Base-by-base conservation (phyloP, 1,140 invertebrate species). In the Diuraphis noxia region DNA sequence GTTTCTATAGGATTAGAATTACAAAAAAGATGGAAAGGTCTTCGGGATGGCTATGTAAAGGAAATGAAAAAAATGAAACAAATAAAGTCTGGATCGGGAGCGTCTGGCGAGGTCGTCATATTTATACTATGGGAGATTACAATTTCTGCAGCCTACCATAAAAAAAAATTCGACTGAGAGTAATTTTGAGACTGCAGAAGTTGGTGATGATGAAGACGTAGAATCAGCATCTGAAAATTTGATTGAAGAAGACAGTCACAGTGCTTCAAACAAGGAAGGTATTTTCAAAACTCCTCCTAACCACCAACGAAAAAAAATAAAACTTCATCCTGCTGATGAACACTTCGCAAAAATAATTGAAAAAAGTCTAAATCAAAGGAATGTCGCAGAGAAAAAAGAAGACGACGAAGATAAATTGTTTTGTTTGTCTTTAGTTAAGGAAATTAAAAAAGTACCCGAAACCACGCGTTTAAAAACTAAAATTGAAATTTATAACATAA, bases 1-100 rank as follows among this genome's bases (percentile, higher is more conserved):
- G 52, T 88, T 88, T 38, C 49, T n/a, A n/a, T n/a, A 88, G 87
- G 43, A 52, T 38, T 56, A 52, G 43, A 88, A 56, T 88, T 52
- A 52, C 52, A 88, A 88, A 88, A 88, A 21, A 88, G 36, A 56
- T 56, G 87, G 34, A 88, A 88, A 38, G 52, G 87, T 56, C n/a
- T 88, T 56, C 52, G 87, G n/a, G 87, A 88, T 88, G 52, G n/a
- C 36, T 88, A 88, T 56, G n/a, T 56, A 56, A 88, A 56, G 36
- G 87, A 88, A 13, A 38, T 52, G 63, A 88, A 88, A 87, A 56
- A 38, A 34, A n/a, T 77, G 30, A 77, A 77, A 77, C 13, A 77
- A 77, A 30, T 77, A 4, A 77, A 77, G 72, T 77, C 72, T 77
- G 72, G 72, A 77, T 77, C 23, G 72, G 72, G 72, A 77, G 72